Percentiles rank a stretch among this genome's conserved stretches.
phyloP scores from a whole-genome alignment of 2,797 vertebrate genomes.

The Remorina albescens region DNA sequence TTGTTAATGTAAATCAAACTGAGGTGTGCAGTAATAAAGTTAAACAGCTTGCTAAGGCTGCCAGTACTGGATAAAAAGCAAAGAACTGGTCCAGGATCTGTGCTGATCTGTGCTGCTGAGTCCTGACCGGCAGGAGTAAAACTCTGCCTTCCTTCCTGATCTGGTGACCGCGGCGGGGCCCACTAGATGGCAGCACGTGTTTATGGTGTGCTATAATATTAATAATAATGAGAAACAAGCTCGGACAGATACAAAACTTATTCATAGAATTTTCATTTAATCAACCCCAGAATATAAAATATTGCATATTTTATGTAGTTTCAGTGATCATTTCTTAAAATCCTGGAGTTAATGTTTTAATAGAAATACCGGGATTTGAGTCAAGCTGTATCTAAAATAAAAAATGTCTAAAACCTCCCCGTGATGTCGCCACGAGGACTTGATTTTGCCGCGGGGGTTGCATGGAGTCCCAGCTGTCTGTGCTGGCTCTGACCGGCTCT shows the following conservation, averaged over 20 bases:
- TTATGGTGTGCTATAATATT: neutral
- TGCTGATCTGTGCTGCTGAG: too few species aligned
- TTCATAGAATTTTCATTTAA: neutral
- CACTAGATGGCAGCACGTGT: conserved; percentile 68
- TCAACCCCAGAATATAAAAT: neutral
- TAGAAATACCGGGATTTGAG: neutral
- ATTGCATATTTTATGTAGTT: neutral
- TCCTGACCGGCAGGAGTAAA: neutral
- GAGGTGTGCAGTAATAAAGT: neutral
- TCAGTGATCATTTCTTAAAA: too few species aligned
- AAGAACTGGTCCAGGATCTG: too few species aligned
- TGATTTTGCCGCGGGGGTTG: neutral
- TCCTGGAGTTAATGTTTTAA: neutral
- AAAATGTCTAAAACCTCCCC: neutral
- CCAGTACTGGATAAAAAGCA: neutral
- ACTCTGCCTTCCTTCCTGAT: neutral
- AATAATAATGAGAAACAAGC: neutral
- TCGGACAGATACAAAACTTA: neutral
- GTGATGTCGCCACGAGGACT: neutral
- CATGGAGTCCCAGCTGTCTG: too few species aligned
- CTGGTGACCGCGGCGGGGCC: neutral
- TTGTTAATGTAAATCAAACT: neutral
- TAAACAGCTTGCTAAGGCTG: neutral
- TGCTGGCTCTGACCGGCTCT: too few species aligned
- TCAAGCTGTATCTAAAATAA: neutral